Base-by-base conservation (phyloP, 2,113 vertebrate genomes). In the Miniopterus natalensis region DNA sequence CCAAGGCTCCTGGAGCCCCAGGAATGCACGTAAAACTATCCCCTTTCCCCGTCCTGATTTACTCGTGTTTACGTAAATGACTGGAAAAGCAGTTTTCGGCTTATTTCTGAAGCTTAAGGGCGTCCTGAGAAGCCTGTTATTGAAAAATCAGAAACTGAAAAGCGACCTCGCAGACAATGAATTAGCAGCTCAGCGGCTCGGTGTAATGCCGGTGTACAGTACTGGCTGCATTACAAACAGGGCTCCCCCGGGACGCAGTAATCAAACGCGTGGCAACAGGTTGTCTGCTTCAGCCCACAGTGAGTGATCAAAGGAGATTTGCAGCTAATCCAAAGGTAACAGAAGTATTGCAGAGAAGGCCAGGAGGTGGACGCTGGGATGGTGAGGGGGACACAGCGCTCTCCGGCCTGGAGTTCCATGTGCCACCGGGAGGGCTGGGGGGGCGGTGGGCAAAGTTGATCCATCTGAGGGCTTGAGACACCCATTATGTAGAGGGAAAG, bases 131-230 rank as follows among this genome's bases (percentile, higher is more conserved):
- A 98, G 98, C 97, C 98, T 98, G 96, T 98, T 98, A 98, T 98
- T 98, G 98, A 98, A 98, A 98, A 98, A 98, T 98, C 98, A 98
- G 98, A 98, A 98, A 98, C 97, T 96, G 98, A 98, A 98, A 98
- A 98, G 98, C 98, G 98, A 98, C 98, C 98, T 98, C 95, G 94
- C 96, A 98, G 98, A 96, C 94, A 21, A 97, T 90, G 98, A 98
- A 98, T 98, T 98, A 99, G 97, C 97, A 94, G 93, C 98, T 98
- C 94, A 40, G 65, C 78, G 97, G 93, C 96, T 90, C 71, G 17
- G 4, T 0, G 73, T 45, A n/a, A 65, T 20, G 89, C 74, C 78
- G 61, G 81, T 61, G 79, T 14, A 18, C 49, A 3, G 94, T 95
- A 94, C 93, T 8, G 96, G 96, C 92, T 92, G 95, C 11, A 12